Evolutionary conservation across 2,888 invertebrate genomes (phyloP).

Genomic region (Metalampra italica): DNA sequence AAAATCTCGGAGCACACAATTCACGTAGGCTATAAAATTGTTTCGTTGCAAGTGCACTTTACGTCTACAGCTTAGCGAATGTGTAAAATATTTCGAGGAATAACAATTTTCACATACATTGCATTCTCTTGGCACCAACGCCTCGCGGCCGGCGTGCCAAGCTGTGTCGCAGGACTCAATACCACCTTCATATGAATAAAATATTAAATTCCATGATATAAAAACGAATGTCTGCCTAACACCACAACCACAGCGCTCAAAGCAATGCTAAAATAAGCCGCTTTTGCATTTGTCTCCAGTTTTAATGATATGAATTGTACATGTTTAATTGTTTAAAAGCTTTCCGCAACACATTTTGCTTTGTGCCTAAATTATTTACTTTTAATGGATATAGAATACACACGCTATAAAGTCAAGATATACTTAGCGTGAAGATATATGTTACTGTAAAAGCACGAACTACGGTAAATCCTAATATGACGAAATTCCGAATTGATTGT

Average conservation of each 20-base stretch:
- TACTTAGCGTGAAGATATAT: too few relatives aligned
- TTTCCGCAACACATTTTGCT: conserved; percentile 5
- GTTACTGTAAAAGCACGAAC: too few relatives aligned
- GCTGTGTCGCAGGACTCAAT: conserved; percentile 8
- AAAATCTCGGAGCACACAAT: conserved; percentile 13
- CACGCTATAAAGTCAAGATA: too few relatives aligned
- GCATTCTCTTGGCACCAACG: conserved; percentile 29
- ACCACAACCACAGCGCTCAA: not conserved
- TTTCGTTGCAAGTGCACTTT: conserved; percentile 22
- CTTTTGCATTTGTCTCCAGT: conserved; percentile 2
- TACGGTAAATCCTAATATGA: too few relatives aligned
- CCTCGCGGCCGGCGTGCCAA: conserved; percentile 13
- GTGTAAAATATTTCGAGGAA: conserved; percentile 32
- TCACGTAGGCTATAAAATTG: conserved; percentile 27
- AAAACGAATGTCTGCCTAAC: conserved; percentile 5
- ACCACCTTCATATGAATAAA: conserved; percentile 15
- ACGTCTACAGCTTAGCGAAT: conserved; percentile 27
- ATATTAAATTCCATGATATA: conserved; percentile 20
- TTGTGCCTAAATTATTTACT: too few relatives aligned
- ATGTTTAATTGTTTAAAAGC: conserved; percentile 19
- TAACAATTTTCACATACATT: conserved; percentile 35
- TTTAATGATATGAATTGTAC: conserved; percentile 3
- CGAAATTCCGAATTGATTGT: too few relatives aligned
- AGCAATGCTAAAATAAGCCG: not conserved
- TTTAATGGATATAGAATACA: too few relatives aligned